These are phyloP conservation scores for Triplophysa bombifrons DNA, from an alignment of 2,797 vertebrate species.

Conservation along the genomic window DNA sequence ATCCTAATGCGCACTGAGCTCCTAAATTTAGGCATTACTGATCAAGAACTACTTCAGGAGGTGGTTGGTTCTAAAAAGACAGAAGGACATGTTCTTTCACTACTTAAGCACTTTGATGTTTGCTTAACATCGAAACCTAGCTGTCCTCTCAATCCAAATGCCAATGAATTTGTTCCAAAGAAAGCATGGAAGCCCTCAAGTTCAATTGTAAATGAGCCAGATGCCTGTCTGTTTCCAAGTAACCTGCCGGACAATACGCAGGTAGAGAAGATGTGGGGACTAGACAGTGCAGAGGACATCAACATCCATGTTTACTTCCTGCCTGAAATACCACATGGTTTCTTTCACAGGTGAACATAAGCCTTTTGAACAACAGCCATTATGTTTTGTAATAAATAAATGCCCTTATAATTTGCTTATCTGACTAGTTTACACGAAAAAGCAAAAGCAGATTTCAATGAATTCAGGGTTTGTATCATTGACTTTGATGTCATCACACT, in stretches of 20 bases:
- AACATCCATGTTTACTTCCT: slow-evolving; percentile 72
- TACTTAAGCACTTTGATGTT: slow-evolving; percentile 78
- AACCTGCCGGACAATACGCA: slow-evolving; percentile 67
- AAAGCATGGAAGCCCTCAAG: slow-evolving; percentile 50
- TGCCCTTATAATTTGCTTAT: not conserved
- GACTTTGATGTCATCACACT: not conserved
- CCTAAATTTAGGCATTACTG: slow-evolving; percentile 44
- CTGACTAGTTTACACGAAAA: too few relatives aligned
- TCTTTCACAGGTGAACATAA: slow-evolving; percentile 76
- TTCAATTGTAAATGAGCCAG: slow-evolving; percentile 45
- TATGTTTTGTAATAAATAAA: not conserved
- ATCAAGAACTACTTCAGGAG: slow-evolving; percentile 69
- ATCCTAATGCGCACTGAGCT: slow-evolving; percentile 70
- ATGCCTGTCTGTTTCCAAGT: slow-evolving; percentile 75
- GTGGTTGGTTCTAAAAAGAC: slow-evolving; percentile 67
- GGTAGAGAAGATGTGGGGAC: slow-evolving; percentile 73
- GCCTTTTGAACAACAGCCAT: not conserved
- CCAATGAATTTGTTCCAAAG: slow-evolving; percentile 70
- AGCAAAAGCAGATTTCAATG: too few relatives aligned
- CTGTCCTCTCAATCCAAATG: slow-evolving; percentile 66
- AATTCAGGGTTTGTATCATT: not conserved
- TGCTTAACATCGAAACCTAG: slow-evolving; percentile 69
- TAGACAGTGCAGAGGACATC: slow-evolving; percentile 71
- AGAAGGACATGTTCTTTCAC: slow-evolving; percentile 72
- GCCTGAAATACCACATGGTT: slow-evolving; percentile 74